Percentiles rank a stretch among this genome's conserved stretches.
phyloP scores from a whole-genome alignment of 2,888 invertebrate species.

The Lasioglossum calceatum region DNA sequence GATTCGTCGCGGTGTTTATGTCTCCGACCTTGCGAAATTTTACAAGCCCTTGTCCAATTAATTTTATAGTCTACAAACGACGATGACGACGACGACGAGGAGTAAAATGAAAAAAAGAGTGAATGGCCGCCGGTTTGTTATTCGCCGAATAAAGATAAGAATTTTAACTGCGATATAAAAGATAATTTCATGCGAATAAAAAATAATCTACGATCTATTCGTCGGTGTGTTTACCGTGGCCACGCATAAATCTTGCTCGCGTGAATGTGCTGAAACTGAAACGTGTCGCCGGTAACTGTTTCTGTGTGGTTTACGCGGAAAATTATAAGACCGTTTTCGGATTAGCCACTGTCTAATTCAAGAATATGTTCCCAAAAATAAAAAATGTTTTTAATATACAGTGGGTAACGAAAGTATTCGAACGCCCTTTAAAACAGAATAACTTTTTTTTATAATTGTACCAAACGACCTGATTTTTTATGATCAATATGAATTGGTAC shows the following conservation, averaged over 20 bases:
- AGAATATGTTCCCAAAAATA: too few species aligned
- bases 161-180: neutral
- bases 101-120: neutral
- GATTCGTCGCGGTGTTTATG: constrained; percentile 8
- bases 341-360: too few species aligned
- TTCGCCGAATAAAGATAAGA: constrained; percentile 5
- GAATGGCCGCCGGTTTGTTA: neutral
- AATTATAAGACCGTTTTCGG: neutral
- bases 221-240: neutral
- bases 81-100: neutral
- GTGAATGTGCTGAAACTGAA: neutral
- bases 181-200: neutral
- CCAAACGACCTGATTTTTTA: too few species aligned
- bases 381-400: too few species aligned
- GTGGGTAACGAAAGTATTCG: too few species aligned
- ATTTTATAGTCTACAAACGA: neutral
- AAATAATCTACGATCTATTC: neutral
- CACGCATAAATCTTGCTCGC: neutral
- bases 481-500: too few species aligned
- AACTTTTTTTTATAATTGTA: too few species aligned
- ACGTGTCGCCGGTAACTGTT: neutral
- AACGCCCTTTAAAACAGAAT: too few species aligned
- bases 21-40: neutral
- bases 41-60: constrained; percentile 11
- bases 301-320: neutral